Evolutionary conservation across 2,888 invertebrate genomes (phyloP).

Genomic region (Sphinx pinastri): DNA sequence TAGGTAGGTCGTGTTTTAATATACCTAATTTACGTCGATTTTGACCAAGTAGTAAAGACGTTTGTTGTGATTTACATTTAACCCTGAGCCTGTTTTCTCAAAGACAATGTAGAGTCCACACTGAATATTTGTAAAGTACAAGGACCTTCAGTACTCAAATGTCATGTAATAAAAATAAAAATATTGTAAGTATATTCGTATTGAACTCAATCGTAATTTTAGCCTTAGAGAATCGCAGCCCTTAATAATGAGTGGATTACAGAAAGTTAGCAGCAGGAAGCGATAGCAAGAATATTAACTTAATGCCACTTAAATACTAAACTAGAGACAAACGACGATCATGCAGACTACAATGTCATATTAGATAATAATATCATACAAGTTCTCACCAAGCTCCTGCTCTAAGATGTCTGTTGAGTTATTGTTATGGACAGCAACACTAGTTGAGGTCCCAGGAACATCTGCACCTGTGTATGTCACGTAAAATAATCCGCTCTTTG

Average conservation of each 20-base stretch:
- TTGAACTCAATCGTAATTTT: no score
- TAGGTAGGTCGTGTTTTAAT: no score
- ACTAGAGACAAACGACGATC: slow-evolving; percentile 26
- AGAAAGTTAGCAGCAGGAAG: slow-evolving; percentile 54
- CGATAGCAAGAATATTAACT: slow-evolving; percentile 31
- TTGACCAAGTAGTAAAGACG: no score
- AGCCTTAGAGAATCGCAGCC: no score
- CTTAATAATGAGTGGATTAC: slow-evolving; percentile 32
- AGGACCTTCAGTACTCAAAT: background rate
- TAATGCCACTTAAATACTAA: slow-evolving; percentile 30
- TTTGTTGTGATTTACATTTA: background rate
- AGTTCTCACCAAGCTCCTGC: slow-evolving; percentile 74
- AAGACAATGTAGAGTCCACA: no score
- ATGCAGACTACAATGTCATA: slow-evolving; percentile 22
- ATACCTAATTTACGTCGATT: no score
- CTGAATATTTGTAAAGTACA: no score
- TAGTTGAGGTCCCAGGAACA: slow-evolving; percentile 63
- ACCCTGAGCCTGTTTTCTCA: background rate
- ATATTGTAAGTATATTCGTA: background rate
- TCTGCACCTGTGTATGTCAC: slow-evolving; percentile 61
- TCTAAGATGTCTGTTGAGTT: slow-evolving; percentile 64
- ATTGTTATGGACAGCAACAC: slow-evolving; percentile 50
- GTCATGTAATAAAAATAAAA: background rate
- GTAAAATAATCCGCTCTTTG: slow-evolving; percentile 44
- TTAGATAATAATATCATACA: slow-evolving; percentile 31